phyloP scores from a whole-genome alignment of 2,797 vertebrate species.

The Propithecus deckenii region DNA sequence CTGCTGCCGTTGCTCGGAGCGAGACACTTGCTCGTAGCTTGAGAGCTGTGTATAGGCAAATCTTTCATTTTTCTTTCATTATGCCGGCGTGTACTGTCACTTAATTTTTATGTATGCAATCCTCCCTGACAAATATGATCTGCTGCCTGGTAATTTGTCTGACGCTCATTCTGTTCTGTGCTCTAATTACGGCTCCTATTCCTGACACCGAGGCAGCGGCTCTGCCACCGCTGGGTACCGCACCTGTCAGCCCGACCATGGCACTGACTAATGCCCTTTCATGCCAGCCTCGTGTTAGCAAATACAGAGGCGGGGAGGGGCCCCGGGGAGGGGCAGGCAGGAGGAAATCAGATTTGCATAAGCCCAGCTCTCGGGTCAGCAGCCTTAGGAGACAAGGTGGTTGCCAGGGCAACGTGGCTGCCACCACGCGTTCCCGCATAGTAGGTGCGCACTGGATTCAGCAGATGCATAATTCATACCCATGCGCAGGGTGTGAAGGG shows the following conservation, averaged over 20 bases:
- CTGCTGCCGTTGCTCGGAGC: constrained; percentile 73
- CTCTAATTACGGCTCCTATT: constrained; percentile 87
- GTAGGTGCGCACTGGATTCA: neutral
- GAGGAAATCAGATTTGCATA: constrained; percentile 88
- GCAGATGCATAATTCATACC: neutral
- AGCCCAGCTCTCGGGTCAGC: constrained; percentile 89
- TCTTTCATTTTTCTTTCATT: constrained; percentile 89
- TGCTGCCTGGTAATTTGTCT: constrained; percentile 88
- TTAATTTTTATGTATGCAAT: constrained; percentile 90
- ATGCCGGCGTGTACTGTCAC: constrained; percentile 88
- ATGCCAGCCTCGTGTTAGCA: constrained; percentile 89
- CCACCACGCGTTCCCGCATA: neutral
- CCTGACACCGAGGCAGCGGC: constrained; percentile 77
- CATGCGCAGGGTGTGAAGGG: neutral
- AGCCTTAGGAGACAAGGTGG: constrained; percentile 86
- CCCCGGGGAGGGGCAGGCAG: neutral
- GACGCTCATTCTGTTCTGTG: constrained; percentile 87
- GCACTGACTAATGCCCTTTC: constrained; percentile 87
- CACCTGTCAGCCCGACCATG: constrained; percentile 87
- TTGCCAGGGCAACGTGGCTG: constrained; percentile 86
- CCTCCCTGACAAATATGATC: constrained; percentile 90
- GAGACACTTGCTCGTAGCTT: constrained; percentile 75
- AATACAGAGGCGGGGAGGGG: constrained; percentile 82
- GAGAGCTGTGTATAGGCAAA: constrained; percentile 83
- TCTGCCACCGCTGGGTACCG: constrained; percentile 81